Conservation (phyloP, 2,113 vertebrate genomes). For the Rhipidura dahli region DNA sequence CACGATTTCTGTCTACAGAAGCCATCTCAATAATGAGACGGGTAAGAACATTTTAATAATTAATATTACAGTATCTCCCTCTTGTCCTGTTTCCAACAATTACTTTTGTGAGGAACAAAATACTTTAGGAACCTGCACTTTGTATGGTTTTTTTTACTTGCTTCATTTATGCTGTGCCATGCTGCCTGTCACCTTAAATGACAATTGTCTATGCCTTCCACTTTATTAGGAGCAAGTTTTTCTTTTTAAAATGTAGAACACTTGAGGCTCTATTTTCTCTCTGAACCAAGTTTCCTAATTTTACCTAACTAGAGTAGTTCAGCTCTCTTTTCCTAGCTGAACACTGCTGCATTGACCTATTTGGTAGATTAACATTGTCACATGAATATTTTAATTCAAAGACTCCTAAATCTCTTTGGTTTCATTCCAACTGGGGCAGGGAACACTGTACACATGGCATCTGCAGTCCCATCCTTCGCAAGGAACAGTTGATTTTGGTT, state of each 20-base stretch:
- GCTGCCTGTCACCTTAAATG: neutral
- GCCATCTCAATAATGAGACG: conserved; percentile 98
- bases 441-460: neutral
- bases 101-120: neutral
- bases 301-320: neutral
- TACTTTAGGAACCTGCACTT: neutral
- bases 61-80: neutral
- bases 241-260: neutral
- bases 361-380: conserved; percentile 29
- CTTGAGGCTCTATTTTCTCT: neutral
- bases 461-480: neutral
- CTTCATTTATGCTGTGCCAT: neutral
- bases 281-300: neutral
- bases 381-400: conserved; percentile 24
- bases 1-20: conserved; percentile 95
- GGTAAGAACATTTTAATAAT: conserved; percentile 72
- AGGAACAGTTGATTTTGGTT: neutral
- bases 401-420: neutral
- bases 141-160: neutral
- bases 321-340: neutral
- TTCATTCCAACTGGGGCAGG: conserved; percentile 6
- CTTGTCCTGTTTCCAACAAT: neutral
- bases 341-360: neutral
- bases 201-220: neutral
- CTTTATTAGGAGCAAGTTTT: neutral